These are phyloP conservation scores for Aromia moschata DNA, from an alignment of 2,888 invertebrate genomes.

Conservation along the genomic window DNA sequence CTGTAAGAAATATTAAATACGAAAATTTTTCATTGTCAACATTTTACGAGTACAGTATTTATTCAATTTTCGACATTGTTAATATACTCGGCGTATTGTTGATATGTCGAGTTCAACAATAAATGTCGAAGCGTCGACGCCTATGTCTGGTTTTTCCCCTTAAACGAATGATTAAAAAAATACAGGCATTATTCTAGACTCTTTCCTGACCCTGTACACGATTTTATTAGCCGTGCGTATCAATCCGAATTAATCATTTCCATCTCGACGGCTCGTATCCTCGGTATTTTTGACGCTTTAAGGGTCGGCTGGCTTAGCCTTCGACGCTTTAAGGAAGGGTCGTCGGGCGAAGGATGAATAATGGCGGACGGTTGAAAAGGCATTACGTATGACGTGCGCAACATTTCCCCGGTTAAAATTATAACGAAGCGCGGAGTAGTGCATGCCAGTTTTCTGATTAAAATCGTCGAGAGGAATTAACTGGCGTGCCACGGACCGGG, in stretches of 20 bases:
- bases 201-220: too few species aligned
- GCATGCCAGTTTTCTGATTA: slow-evolving; percentile 50
- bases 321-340: neutral
- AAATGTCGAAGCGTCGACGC: too few species aligned
- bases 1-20: too few species aligned
- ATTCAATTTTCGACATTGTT: too few species aligned
- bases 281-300: slow-evolving; percentile 5
- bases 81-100: too few species aligned
- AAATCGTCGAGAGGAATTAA: slow-evolving; percentile 42
- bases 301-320: neutral
- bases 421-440: slow-evolving; percentile 42
- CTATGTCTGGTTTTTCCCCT: too few species aligned
- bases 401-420: slow-evolving; percentile 46
- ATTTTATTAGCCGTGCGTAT: too few species aligned
- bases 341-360: slow-evolving; percentile 26
- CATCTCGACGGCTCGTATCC: neutral
- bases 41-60: too few species aligned
- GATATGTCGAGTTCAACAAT: too few species aligned
- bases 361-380: slow-evolving; percentile 31
- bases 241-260: neutral
- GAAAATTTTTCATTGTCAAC: too few species aligned
- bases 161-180: too few species aligned
- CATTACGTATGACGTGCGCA: slow-evolving; percentile 45
- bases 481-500: neutral
- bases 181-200: too few species aligned